A percentile compares a stretch with the other conserved stretches of the same genome.
Evolutionary conservation across 2,797 vertebrate genomes (phyloP).

Genomic region (Mormyrus hasselquistii): DNA sequence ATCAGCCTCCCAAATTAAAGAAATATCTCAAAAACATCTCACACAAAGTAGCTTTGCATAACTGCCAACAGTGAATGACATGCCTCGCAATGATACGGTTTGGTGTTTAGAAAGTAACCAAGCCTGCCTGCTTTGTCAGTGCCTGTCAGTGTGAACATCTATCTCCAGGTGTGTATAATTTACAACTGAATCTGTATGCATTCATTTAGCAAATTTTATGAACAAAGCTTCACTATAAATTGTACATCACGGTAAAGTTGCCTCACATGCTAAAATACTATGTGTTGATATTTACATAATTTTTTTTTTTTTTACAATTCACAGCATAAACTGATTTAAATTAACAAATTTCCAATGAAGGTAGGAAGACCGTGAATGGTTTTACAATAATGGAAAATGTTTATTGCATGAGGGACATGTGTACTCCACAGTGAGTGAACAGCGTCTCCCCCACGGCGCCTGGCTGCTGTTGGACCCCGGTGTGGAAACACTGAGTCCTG

Average conservation of each 20-base stretch:
- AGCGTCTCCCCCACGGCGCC: slow-evolving; percentile 11
- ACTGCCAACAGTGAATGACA: neutral
- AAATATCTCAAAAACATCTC: neutral
- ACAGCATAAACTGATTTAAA: neutral
- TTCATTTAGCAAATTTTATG: neutral
- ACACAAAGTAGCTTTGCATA: neutral
- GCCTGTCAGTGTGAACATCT: neutral
- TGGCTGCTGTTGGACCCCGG: slow-evolving; percentile 34
- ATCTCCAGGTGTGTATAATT: neutral
- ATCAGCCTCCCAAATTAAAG: neutral
- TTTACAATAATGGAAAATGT: neutral
- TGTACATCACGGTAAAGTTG: neutral
- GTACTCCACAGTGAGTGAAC: neutral
- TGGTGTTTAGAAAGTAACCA: neutral
- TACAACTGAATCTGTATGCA: neutral
- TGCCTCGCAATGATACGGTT: neutral
- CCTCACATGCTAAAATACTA: neutral
- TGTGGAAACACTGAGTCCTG: slow-evolving; percentile 47
- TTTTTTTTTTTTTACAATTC: neutral
- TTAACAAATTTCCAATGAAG: neutral
- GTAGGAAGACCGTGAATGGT: neutral
- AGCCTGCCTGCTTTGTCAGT: neutral
- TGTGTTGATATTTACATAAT: neutral
- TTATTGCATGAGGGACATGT: neutral
- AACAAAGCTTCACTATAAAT: neutral